Conservation (phyloP, 2,113 vertebrate genomes). For the Chaenogobius annularis region DNA sequence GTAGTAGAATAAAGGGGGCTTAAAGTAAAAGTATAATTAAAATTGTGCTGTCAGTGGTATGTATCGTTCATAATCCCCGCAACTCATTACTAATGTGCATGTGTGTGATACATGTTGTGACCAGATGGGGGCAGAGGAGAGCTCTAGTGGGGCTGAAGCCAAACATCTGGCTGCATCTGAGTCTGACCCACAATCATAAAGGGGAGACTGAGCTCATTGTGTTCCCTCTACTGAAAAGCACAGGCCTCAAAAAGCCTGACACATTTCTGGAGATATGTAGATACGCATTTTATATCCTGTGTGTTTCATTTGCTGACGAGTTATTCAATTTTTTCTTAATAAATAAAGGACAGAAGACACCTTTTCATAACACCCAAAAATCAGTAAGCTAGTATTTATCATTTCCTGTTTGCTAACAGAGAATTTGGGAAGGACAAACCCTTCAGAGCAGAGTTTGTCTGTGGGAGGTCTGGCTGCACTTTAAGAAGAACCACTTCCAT, state of each 20-base stretch:
- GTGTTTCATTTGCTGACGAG: neutral
- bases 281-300: no score
- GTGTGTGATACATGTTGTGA: constrained; percentile 43
- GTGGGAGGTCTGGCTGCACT: constrained; percentile 55
- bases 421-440: constrained; percentile 20
- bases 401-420: constrained; percentile 19
- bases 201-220: constrained; percentile 48
- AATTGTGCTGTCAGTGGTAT: neutral
- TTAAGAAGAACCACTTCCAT: constrained; percentile 41
- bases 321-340: neutral
- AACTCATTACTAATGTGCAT: neutral
- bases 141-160: constrained; percentile 43
- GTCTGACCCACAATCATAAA: constrained; percentile 44
- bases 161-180: constrained; percentile 52
- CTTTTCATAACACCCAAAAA: neutral
- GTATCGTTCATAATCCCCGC: neutral
- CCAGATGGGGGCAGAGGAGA: constrained; percentile 72
- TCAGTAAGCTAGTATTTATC: constrained; percentile 12
- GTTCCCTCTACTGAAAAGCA: constrained; percentile 17
- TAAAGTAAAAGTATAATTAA: neutral
- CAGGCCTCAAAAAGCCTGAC: constrained; percentile 1
- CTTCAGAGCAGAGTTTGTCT: constrained; percentile 25
- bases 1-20: neutral
- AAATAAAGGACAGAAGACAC: neutral
- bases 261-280: constrained; percentile 7